phyloP scores from a whole-genome alignment of 23 tunicate genomes.

The Trididemnum clinides region DNA sequence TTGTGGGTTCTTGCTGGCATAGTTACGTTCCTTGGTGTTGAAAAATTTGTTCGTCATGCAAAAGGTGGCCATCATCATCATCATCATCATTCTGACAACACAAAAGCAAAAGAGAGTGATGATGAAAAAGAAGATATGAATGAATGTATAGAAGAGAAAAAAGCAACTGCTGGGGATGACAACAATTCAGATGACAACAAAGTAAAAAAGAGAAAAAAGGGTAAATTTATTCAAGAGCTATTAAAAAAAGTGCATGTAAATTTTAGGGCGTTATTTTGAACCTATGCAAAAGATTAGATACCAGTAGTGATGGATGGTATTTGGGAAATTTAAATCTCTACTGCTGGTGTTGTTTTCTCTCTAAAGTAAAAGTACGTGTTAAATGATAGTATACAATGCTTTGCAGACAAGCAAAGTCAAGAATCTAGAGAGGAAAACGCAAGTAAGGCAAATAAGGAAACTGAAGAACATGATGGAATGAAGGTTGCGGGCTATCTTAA shows the following conservation, averaged over 20 bases:
- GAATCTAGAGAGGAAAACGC: constrained; percentile 17
- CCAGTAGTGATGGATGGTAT: no score
- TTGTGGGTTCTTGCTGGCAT: constrained; percentile 94
- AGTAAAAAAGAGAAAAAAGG: neutral
- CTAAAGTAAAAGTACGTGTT: no score
- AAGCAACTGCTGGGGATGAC: neutral
- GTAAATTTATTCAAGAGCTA: no score
- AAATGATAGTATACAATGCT: no score
- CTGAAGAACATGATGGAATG: constrained; percentile 55
- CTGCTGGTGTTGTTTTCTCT: no score
- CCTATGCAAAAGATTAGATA: no score
- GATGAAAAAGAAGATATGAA: constrained; percentile 28
- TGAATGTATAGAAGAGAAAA: neutral
- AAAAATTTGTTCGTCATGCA: constrained; percentile 88
- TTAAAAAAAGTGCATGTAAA: no score
- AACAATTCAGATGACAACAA: neutral
- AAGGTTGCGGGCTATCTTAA: constrained; percentile 92
- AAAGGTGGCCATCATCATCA: constrained; percentile 75
- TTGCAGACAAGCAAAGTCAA: no score
- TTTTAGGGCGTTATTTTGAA: no score
- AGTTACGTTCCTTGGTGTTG: constrained; percentile 78
- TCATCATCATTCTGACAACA: constrained; percentile 46
- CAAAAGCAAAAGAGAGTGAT: constrained; percentile 38
- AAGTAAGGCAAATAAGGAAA: neutral
- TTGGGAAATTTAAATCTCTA: no score